Evolutionary conservation across 2,797 vertebrate species (phyloP), one percentile per base, ranked within the genome.

Genomic region (Falco biarmicus): DNA sequence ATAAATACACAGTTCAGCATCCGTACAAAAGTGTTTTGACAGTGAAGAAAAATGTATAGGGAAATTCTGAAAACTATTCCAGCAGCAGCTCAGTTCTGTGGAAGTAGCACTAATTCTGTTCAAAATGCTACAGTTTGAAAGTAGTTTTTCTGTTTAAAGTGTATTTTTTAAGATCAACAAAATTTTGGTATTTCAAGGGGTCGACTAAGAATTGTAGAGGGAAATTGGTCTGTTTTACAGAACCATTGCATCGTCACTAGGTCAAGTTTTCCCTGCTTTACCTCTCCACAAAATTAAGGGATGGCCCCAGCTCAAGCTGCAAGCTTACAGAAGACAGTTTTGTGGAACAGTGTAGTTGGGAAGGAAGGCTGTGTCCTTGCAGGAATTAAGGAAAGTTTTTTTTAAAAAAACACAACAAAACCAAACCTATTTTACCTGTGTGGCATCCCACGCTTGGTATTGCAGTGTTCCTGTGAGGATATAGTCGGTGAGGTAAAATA

Each of bases 391-490:
- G 65, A 24, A 45, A 74, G 32, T 34, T 51, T 34, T 41, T 41
- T 43, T 43, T 16, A 43, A 43, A 43, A 43, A 15, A 10, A 34
- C 41, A 13, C 28, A 32, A 53, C 45, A 26, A 10, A 18, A 19
- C 13, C 31, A 7, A 22, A 68, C 5, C 8, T 47, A 3, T 25
- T 47, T 84, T 93, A 99, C 99, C 98, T 98, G 97, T 50, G 98
- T 88, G 96, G 98, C 98, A 56, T 99, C 97, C 99, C 99, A 99
- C 4, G 99, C 99, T 96, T 99, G 98, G 95, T 99, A 99, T 17
- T 98, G 98, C 31, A 98, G 97, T 0, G 98, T 98, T n/a, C 99
- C 99, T 7, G 98, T 98, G 83, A 94, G 97, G 97, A 99, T 98
- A 74, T 99, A 99, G 97, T 98, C 99, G 0, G 98, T 87, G 78